phyloP scores from a whole-genome alignment of 2,113 vertebrate genomes.

The Vireo altiloquus region DNA sequence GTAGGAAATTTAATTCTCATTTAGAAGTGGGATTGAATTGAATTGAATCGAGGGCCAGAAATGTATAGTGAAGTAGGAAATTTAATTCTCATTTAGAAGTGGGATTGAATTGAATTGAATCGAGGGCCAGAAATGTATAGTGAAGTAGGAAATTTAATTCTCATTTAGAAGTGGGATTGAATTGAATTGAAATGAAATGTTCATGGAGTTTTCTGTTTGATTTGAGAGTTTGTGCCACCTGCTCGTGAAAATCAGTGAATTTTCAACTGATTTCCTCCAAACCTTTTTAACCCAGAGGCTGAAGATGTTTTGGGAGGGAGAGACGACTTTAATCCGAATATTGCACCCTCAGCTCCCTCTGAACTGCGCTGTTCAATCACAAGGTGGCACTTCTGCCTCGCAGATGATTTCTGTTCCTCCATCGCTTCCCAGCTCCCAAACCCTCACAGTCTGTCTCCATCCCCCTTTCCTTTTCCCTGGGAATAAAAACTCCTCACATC shows the following conservation, averaged over 20 bases:
- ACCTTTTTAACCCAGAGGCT: neutral
- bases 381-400: conserved; percentile 42
- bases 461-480: neutral
- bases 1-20: too few species aligned
- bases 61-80: too few species aligned
- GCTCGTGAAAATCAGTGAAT: accelerated
- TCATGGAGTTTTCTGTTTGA: neutral
- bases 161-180: too few species aligned
- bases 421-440: neutral
- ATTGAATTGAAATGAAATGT: too few species aligned
- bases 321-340: accelerated
- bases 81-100: too few species aligned
- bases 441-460: neutral
- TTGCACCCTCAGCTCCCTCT: neutral
- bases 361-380: neutral
- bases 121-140: too few species aligned
- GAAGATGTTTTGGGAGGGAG: neutral
- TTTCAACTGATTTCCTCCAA: neutral
- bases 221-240: accelerated
- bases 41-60: too few species aligned
- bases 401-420: neutral
- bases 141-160: neutral
- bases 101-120: too few species aligned
- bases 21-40: too few species aligned
- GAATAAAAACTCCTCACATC: neutral